A percentile compares a stretch with the other conserved stretches of the same genome.
Evolutionary conservation across 2,113 vertebrate species (phyloP).

Genomic region (Crotalus helleri): DNA sequence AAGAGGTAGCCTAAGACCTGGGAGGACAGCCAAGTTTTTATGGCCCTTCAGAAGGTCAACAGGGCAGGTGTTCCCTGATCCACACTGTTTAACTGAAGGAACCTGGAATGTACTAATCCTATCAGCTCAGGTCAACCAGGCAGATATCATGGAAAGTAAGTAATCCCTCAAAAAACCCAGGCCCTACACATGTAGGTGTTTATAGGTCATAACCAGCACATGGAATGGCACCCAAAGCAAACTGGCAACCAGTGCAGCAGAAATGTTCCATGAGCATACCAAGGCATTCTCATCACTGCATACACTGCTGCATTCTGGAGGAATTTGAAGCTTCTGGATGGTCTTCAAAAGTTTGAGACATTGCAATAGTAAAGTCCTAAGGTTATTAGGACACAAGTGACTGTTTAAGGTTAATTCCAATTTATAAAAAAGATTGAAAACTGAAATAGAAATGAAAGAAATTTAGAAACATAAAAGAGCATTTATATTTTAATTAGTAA

Average conservation of each 20-base stretch:
- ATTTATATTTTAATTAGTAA: conserved; percentile 7
- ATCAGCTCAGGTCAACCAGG: neutral
- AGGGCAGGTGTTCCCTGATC: neutral
- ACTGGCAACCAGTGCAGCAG: neutral
- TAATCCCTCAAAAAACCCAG: neutral
- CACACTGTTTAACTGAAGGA: neutral
- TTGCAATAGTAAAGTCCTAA: neutral
- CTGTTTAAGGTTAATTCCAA: neutral
- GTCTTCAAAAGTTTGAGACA: neutral
- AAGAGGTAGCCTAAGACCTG: neutral
- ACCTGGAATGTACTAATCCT: neutral
- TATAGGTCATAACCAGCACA: neutral
- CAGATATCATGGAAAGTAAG: neutral
- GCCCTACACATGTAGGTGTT: neutral
- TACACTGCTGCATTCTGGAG: neutral
- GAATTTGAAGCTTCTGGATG: neutral
- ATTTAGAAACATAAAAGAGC: neutral
- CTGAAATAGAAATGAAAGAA: neutral
- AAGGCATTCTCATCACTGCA: neutral
- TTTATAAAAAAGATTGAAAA: neutral
- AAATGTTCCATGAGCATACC: neutral
- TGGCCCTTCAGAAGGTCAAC: neutral
- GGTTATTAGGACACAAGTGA: neutral
- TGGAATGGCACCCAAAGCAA: neutral
- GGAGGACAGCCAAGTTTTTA: neutral